These are phyloP conservation scores for Oriolus oriolus DNA, from an alignment of 2,113 vertebrate genomes.

Conservation along the genomic window DNA sequence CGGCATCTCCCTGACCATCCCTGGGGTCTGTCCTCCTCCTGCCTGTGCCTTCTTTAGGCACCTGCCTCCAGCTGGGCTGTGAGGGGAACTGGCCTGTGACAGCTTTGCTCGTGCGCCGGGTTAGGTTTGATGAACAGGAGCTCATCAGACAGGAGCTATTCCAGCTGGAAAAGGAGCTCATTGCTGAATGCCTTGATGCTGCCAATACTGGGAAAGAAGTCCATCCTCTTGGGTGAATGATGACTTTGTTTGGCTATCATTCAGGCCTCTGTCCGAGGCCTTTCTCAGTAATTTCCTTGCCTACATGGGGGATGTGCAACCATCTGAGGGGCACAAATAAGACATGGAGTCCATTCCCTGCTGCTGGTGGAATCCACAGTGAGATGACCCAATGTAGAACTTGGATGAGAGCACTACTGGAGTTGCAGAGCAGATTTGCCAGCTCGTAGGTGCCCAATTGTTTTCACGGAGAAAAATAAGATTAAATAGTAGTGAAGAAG, in stretches of 20 bases:
- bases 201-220: not conserved
- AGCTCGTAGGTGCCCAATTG: not conserved
- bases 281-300: not conserved
- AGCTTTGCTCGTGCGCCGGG: rapidly evolving
- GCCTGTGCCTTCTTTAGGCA: not conserved
- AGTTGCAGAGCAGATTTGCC: not conserved
- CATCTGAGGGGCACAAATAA: not conserved
- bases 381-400: rapidly evolving
- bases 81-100: not conserved
- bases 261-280: not conserved
- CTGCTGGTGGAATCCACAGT: not conserved
- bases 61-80: not conserved
- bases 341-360: not conserved
- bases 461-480: not conserved
- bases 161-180: not conserved
- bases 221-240: not conserved
- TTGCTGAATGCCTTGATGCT: not conserved
- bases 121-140: not conserved
- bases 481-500: not conserved
- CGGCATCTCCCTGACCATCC: not conserved
- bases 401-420: not conserved
- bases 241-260: not conserved
- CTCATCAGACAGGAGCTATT: not conserved
- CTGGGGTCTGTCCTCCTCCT: not conserved
- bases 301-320: not conserved